Evolutionary conservation across 2,888 invertebrate genomes (phyloP).

Genomic region (Falcaria lacertinaria): DNA sequence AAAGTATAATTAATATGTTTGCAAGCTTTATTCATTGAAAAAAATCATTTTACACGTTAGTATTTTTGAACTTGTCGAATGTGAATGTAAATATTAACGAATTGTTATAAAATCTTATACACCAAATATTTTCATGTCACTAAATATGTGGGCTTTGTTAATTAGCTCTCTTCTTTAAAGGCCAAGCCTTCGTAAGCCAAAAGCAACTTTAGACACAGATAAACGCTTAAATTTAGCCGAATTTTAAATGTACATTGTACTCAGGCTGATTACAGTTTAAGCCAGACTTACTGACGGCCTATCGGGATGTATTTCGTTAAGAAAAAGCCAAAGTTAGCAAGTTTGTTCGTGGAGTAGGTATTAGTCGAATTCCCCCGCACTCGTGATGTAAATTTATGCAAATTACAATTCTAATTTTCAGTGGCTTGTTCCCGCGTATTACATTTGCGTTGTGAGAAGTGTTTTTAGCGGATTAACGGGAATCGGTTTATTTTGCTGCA

Average conservation of each 20-base stretch:
- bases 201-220: no score
- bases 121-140: no score
- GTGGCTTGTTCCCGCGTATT: slow-evolving; percentile 8
- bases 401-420: slow-evolving; percentile 20
- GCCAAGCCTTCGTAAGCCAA: no score
- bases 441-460: slow-evolving; percentile 5
- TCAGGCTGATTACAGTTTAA: background rate
- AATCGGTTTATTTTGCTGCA: slow-evolving; percentile 10
- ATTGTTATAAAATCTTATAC: no score
- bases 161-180: no score
- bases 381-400: slow-evolving; percentile 24
- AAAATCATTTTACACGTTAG: no score
- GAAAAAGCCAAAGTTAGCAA: slow-evolving; percentile 11
- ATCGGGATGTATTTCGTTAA: slow-evolving; percentile 3
- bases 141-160: no score
- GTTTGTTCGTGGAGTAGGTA: slow-evolving; percentile 14
- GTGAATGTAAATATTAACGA: no score
- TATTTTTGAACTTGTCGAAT: no score
- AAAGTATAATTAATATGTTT: no score
- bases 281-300: background rate
- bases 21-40: no score
- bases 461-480: slow-evolving; percentile 6
- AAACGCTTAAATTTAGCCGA: no score
- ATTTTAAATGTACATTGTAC: background rate
- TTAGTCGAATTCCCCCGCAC: slow-evolving; percentile 9